Conservation (phyloP, 2,113 vertebrate species). For the Canis aureus region DNA sequence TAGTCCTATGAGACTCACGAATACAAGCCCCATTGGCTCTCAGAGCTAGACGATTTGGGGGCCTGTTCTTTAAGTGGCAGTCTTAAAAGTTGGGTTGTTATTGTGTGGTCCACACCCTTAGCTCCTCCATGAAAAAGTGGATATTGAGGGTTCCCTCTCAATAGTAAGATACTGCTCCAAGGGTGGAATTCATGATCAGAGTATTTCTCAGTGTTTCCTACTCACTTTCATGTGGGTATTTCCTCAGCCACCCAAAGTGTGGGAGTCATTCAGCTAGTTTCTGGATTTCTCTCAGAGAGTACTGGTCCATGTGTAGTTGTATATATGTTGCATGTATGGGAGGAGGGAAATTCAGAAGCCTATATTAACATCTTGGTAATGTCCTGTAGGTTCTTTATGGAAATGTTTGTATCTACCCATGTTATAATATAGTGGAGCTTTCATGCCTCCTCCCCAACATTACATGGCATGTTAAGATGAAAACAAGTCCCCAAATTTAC, state of each 20-base stretch:
- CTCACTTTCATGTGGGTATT: not conserved
- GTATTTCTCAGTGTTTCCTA: too few species aligned
- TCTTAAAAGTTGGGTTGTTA: not conserved
- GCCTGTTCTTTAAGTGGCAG: not conserved
- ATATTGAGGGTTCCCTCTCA: not conserved
- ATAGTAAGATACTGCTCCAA: not conserved
- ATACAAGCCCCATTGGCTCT: not conserved
- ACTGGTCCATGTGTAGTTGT: not conserved
- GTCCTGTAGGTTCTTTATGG: not conserved
- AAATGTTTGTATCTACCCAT: not conserved
- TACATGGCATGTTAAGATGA: not conserved
- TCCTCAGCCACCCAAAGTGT: not conserved
- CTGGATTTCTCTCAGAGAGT: not conserved
- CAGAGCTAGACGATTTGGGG: not conserved
- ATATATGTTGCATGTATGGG: not conserved
- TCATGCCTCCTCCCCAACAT: not conserved
- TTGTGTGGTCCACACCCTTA: not conserved
- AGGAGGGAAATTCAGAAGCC: not conserved
- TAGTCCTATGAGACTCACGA: not conserved
- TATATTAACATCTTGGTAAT: not conserved
- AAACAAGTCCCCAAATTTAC: not conserved
- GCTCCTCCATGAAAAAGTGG: not conserved
- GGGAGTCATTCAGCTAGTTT: not conserved
- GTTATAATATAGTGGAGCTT: not conserved
- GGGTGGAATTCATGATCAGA: not conserved